phyloP scores from a whole-genome alignment of 1,140 invertebrate species.

The Drosophila guanche region DNA sequence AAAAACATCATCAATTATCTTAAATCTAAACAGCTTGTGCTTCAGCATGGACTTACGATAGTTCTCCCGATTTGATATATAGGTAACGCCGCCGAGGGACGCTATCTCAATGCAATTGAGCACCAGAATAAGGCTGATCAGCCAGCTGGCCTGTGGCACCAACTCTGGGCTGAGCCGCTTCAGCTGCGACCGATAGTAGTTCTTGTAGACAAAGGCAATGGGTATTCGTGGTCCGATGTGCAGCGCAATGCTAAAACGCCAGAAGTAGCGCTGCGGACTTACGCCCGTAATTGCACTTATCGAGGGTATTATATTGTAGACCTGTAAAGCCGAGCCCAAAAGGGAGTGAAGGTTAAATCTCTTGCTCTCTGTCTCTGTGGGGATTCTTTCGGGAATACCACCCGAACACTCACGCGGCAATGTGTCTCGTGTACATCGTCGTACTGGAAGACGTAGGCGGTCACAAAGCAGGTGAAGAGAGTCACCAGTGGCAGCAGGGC shows the following conservation, averaged over 20 bases:
- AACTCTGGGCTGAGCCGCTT: constrained; percentile 85
- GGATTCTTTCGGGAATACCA: no score
- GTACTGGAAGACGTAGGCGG: constrained; percentile 93
- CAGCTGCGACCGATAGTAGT: constrained; percentile 90
- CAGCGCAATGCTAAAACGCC: constrained; percentile 94
- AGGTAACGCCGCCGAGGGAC: constrained; percentile 93
- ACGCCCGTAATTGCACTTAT: constrained; percentile 96
- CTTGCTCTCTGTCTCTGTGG: no score
- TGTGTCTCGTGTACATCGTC: constrained; percentile 96
- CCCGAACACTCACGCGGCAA: constrained; percentile 89
- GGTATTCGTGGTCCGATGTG: constrained; percentile 94
- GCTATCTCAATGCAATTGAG: constrained; percentile 93
- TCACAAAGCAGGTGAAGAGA: constrained; percentile 92
- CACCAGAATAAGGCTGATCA: constrained; percentile 91
- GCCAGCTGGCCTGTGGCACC: constrained; percentile 84
- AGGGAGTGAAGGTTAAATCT: no score
- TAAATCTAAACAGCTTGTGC: neutral
- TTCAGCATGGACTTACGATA: constrained; percentile 90
- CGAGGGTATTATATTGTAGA: constrained; percentile 95
- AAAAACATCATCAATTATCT: no score
- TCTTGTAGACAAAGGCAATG: constrained; percentile 92
- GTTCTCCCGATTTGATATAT: constrained; percentile 96
- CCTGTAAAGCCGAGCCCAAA: constrained; percentile 84
- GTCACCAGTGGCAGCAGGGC: constrained; percentile 91
- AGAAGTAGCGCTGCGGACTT: constrained; percentile 95